Evolutionary conservation across 2,113 vertebrate species (phyloP).

Genomic region (Bubalus kerabau): DNA sequence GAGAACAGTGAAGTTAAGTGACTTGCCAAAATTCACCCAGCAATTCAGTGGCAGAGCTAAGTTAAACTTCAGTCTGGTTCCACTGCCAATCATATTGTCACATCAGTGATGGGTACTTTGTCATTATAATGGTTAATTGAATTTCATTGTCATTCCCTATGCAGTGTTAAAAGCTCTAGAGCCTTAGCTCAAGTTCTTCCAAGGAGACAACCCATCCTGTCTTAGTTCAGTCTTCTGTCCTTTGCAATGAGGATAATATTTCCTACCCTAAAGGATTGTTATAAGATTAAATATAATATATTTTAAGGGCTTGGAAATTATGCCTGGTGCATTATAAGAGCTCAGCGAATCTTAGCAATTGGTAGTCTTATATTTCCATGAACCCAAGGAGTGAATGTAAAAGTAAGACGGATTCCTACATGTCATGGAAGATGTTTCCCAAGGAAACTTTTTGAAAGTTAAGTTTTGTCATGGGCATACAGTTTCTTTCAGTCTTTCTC

Average conservation of each 20-base stretch:
- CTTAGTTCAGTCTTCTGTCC: not conserved
- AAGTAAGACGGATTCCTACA: not conserved
- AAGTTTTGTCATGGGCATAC: not conserved
- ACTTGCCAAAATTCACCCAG: constrained; percentile 2
- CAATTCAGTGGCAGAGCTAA: not conserved
- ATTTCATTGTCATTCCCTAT: not conserved
- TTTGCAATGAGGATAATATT: not conserved
- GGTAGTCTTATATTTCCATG: not conserved
- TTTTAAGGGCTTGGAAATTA: not conserved
- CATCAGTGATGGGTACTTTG: not conserved
- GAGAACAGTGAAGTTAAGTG: not conserved
- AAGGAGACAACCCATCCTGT: not conserved
- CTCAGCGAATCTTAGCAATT: not conserved
- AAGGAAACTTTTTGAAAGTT: not conserved
- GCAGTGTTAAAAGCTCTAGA: not conserved
- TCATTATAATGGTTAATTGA: not conserved
- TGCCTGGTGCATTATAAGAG: not conserved
- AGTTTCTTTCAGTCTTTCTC: not conserved
- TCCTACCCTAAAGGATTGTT: not conserved
- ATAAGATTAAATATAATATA: not conserved
- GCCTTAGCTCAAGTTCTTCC: not conserved
- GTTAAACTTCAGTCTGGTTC: not conserved
- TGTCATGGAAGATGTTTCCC: not conserved
- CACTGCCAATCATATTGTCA: not conserved
- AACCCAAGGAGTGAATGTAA: not conserved